Conservation (phyloP, 2,113 vertebrate species). For the Leucopsar rothschildi region DNA sequence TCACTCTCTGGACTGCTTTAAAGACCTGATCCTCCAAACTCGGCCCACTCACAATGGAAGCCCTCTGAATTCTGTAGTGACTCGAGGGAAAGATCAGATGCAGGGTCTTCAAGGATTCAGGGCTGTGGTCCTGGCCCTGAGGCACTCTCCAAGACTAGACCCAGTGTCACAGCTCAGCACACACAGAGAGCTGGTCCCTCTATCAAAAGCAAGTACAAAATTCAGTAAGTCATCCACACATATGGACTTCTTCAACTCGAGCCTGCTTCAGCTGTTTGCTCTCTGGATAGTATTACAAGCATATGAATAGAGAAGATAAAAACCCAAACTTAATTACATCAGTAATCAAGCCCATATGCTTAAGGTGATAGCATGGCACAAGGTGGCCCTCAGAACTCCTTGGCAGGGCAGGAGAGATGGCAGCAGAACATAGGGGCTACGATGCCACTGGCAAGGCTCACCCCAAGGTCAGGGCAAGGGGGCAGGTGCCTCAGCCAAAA, state of each 20-base stretch:
- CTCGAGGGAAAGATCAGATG: neutral
- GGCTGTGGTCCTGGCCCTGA: neutral
- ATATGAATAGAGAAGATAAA: fast-evolving
- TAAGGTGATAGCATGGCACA: neutral
- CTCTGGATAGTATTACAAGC: neutral
- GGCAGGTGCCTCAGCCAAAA: neutral
- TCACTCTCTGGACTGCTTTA: neutral
- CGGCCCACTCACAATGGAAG: neutral
- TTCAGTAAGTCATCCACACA: neutral
- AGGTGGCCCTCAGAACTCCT: neutral
- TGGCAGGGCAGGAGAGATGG: neutral
- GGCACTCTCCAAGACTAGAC: neutral
- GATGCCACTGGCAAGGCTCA: neutral
- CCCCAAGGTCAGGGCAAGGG: neutral
- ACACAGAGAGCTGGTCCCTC: neutral
- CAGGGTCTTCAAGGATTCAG: neutral
- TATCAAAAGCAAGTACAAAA: neutral
- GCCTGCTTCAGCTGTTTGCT: neutral
- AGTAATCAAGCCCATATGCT: neutral
- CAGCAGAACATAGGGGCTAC: neutral
- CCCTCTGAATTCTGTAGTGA: neutral
- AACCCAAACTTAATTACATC: neutral
- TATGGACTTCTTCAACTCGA: neutral
- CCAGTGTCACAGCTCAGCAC: neutral
- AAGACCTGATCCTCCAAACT: neutral